These are phyloP conservation scores for Branchipolynoe longqiensis DNA, from an alignment of 2,888 invertebrate genomes.

Conservation along the genomic window DNA sequence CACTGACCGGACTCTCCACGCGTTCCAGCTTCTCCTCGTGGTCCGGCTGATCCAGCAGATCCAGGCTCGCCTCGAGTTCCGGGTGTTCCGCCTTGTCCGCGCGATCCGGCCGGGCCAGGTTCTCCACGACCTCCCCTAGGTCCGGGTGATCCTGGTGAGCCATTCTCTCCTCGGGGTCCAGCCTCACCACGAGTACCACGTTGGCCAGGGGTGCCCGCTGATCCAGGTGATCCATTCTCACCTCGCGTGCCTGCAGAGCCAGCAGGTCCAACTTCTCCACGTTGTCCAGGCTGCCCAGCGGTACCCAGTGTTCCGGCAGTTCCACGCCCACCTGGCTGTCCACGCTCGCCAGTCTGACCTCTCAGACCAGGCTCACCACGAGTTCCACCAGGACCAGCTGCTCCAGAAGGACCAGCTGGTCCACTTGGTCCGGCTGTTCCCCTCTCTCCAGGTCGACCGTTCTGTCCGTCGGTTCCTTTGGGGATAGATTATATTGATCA, in stretches of 20 bases:
- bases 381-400: slow-evolving; percentile 61
- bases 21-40: slow-evolving; percentile 35
- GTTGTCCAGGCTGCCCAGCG: slow-evolving; percentile 52
- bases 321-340: slow-evolving; percentile 55
- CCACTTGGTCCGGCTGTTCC: neutral
- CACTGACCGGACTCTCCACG: slow-evolving; percentile 51
- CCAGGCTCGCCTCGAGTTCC: slow-evolving; percentile 61
- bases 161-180: slow-evolving; percentile 59
- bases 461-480: neutral
- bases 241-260: slow-evolving; percentile 86
- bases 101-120: slow-evolving; percentile 59
- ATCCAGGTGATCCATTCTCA: slow-evolving; percentile 73
- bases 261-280: slow-evolving; percentile 88
- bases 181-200: slow-evolving; percentile 61
- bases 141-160: slow-evolving; percentile 58
- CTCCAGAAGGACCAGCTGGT: slow-evolving; percentile 16
- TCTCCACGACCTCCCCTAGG: slow-evolving; percentile 55
- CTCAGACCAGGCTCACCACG: slow-evolving; percentile 45
- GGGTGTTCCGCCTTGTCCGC: slow-evolving; percentile 59
- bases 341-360: slow-evolving; percentile 16
- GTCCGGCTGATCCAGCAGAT: slow-evolving; percentile 36
- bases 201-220: slow-evolving; percentile 47
- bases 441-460: neutral
- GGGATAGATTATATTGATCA: neutral
- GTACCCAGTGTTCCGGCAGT: slow-evolving; percentile 62